Evolutionary conservation across 2,888 invertebrate species (phyloP), one percentile per base, ranked within the genome.

Genomic region (Ectemnius cavifrons): DNA sequence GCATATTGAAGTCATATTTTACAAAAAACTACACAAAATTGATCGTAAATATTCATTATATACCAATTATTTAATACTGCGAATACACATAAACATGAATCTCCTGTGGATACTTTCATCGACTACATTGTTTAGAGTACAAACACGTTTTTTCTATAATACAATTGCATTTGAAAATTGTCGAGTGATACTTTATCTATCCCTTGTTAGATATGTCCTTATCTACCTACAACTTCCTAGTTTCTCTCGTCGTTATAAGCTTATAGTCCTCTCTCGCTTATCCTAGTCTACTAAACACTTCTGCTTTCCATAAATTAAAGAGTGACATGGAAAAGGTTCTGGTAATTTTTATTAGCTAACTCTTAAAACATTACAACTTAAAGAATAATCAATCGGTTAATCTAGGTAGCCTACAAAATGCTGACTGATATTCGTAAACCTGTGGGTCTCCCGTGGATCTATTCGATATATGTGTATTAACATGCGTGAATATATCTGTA

Each of bases 291-390:
- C 68, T 65, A 67, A 23, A 77, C 71, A 75, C 68, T 75, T 71
- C 65, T 69, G 69, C 67, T 49, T 74, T 67, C 64, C 73, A 67
- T 74, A 81, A 86, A 88, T 87, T 85, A 87, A 87, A 84, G 84
- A 87, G 75, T 84, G 82, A 84, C 79, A 77, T 87, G 86, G 86
- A 89, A 86, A 87, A 89, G 87, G 85, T 89, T 87, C 85, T 90
- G 85, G 87, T 89, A 86, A 87, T 83, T 84, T 89, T 90, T 90
- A 90, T 90, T 88, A 88, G 84, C 89, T 91, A 91, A 83, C 86
- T 88, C 86, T 89, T 88, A 88, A 85, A 84, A 85, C 84, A 89
- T 86, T 89, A 91, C 90, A 90, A 88, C 87, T 90, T 89, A 88
- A 87, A 87, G 68, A 76, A 67, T 81, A 78, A 81, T 37, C 37